Conservation (phyloP, 2,797 vertebrate genomes). For the Hybognathus amarus region DNA sequence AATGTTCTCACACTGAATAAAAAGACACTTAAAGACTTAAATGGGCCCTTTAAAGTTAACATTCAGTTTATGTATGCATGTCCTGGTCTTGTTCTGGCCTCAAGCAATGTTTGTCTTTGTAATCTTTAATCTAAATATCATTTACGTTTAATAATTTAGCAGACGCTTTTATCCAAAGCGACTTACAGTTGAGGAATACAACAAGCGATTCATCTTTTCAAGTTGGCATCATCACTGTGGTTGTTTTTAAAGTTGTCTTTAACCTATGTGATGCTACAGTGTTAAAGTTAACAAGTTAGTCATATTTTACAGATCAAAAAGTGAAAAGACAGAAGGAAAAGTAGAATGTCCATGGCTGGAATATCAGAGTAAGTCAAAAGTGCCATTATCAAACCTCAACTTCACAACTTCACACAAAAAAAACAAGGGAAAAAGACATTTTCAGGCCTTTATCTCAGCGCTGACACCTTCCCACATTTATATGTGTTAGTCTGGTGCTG, state of each 20-base stretch:
- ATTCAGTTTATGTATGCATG: not conserved
- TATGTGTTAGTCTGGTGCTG: constrained; percentile 16
- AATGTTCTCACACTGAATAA: constrained; percentile 1
- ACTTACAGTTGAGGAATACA: not conserved
- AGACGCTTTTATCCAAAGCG: not conserved
- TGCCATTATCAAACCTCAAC: not conserved
- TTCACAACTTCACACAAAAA: not conserved
- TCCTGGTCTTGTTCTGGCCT: not conserved
- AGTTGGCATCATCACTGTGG: not conserved
- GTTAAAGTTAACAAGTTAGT: constrained; percentile 1
- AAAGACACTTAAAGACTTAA: constrained; percentile 5
- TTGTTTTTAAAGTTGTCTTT: not conserved
- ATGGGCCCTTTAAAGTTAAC: not conserved
- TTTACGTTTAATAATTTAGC: not conserved
- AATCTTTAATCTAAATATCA: not conserved
- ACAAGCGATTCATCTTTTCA: not conserved
- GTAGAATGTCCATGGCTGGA: not conserved
- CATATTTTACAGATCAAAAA: constrained; percentile 5
- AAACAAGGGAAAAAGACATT: not conserved
- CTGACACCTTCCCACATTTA: constrained; percentile 29
- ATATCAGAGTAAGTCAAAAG: not conserved
- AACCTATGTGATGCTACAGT: not conserved
- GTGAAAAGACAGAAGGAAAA: not conserved
- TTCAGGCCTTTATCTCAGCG: not conserved
- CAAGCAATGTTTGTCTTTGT: not conserved